Percentiles rank a stretch among this genome's conserved stretches.
Conservation (phyloP, 2,888 invertebrate species). For the Lagria hirta region DNA sequence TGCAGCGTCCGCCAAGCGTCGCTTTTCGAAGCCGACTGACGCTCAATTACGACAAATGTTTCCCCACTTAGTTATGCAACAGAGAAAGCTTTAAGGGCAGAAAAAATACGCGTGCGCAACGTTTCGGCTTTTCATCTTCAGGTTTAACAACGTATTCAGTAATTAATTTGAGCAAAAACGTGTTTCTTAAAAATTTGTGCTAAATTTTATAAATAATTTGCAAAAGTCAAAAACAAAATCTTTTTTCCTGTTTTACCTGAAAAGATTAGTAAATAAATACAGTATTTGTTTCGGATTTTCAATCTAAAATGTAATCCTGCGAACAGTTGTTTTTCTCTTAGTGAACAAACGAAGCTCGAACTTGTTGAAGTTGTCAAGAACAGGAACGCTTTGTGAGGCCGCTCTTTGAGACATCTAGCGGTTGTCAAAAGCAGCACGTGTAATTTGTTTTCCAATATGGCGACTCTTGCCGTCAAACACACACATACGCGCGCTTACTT, state of each 20-base stretch:
- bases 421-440: conserved; percentile 50
- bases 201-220: no score
- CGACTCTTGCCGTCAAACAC: conserved; percentile 49
- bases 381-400: conserved; percentile 49
- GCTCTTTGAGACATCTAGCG: conserved; percentile 54
- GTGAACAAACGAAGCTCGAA: conserved; percentile 50
- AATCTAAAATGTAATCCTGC: conserved; percentile 44
- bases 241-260: neutral
- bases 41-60: no score
- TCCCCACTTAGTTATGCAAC: no score
- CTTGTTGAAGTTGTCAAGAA: conserved; percentile 51
- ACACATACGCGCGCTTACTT: conserved; percentile 31
- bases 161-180: no score
- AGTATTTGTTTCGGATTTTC: conserved; percentile 43
- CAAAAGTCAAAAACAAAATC: no score
- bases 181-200: neutral
- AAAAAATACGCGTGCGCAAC: neutral
- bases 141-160: neutral
- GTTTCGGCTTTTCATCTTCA: neutral
- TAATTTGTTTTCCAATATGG: conserved; percentile 54
- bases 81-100: no score
- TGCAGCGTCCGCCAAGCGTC: no score
- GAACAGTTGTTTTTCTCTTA: conserved; percentile 47
- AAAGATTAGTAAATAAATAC: neutral
- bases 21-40: no score